These are phyloP conservation scores for Philereme vetulata DNA, from an alignment of 2,888 invertebrate genomes.

Conservation along the genomic window DNA sequence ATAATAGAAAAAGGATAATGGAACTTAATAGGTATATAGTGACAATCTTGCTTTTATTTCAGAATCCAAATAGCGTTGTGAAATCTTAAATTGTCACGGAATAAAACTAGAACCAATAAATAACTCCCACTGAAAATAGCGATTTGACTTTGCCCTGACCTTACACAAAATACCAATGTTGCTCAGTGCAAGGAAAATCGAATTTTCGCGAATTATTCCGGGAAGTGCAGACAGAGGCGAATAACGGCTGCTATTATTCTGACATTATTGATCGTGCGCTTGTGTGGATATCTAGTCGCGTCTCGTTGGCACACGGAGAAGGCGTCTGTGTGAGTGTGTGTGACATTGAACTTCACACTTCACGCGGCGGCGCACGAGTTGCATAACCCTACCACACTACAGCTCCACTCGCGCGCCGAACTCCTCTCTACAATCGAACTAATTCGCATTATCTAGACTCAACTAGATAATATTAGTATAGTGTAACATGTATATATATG, in stretches of 20 bases:
- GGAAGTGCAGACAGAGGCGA: conserved; percentile 77
- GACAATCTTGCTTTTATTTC: conserved; percentile 13
- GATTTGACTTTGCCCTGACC: conserved; percentile 71
- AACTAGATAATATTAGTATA: conserved; percentile 33
- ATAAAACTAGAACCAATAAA: conserved; percentile 36
- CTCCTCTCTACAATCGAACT: conserved; percentile 29
- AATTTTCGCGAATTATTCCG: conserved; percentile 77
- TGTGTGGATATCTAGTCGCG: conserved; percentile 45
- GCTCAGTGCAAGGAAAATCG: conserved; percentile 56
- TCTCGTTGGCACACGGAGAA: conserved; percentile 38
- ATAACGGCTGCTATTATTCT: conserved; percentile 76
- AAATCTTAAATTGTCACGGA: conserved; percentile 34
- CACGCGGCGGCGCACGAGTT: conserved; percentile 77
- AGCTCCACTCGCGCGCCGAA: conserved; percentile 29
- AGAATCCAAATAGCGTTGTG: conserved; percentile 5
- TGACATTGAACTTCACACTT: conserved; percentile 84
- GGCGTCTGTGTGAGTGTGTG: conserved; percentile 60
- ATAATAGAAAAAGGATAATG: no score
- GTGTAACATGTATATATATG: conserved; percentile 22
- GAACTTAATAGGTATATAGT: background rate
- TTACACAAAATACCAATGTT: conserved; percentile 65
- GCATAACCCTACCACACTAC: conserved; percentile 62
- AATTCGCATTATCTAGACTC: conserved; percentile 37
- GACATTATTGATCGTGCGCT: conserved; percentile 63
- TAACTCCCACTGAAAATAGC: conserved; percentile 52